Base-by-base conservation (phyloP, 2,888 invertebrate genomes). In the Lomographa bimaculata region DNA sequence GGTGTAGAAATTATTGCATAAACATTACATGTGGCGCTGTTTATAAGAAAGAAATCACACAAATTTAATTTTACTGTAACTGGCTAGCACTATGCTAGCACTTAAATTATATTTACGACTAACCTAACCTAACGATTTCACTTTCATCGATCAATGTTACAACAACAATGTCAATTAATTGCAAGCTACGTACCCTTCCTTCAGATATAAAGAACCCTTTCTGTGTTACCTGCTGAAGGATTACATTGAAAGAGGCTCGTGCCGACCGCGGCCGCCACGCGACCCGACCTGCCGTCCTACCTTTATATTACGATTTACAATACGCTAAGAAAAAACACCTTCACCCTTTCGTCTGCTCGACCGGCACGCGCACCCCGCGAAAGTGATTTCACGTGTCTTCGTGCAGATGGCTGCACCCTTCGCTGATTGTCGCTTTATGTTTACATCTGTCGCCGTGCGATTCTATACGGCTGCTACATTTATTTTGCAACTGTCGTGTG, bases 341-440 rank as follows among this genome's bases (percentile, higher is more conserved):
- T 30, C 41, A 45, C 50, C 54, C 56, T 35, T 50, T 27, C 23
- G 17, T 6, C 12, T 10, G 17, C 27, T 9, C 18, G 14, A 23
- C 8, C 35, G 27, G 11, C 41, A 7, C 18, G 19, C 11, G 14
- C n/a, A 7, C 30, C 23, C 10, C 24, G 12, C 33, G 33, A 43
- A 34, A 38, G 33, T 43, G 33, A 43, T 20, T 12, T 21, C 43
- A 19, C 33, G 37, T 33, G 37, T 24, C 27, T 7, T 17, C 17
- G 5, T 24, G 20, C 20, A 28, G 25, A 29, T 25, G 16, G 8
- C 24, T 41, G 18, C 41, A 41, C 29, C 29, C 34, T 11, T 41
- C 11, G 10, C 19, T 3, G 7, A 8, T 7, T 27, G 12, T 29
- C 27, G 18, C 23, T 45, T 20, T 39, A 32, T 35, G 29, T 39